Evolutionary conservation across 2,888 invertebrate species (phyloP).

Genomic region (Agrochola lota): DNA sequence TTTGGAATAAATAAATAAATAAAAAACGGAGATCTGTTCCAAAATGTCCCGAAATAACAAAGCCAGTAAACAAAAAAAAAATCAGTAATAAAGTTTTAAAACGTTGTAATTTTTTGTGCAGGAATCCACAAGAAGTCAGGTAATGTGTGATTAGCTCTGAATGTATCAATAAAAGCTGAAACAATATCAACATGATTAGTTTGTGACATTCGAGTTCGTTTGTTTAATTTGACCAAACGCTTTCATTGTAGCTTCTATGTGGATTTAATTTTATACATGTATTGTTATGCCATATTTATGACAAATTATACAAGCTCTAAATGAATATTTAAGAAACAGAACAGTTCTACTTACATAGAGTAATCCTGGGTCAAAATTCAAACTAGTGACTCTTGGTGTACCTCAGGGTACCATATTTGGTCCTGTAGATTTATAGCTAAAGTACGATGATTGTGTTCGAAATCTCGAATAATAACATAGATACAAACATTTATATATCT

Average conservation of each 20-base stretch:
- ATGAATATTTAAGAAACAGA: neutral
- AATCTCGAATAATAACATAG: neutral
- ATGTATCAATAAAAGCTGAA: slow-evolving; percentile 42
- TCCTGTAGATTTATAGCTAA: neutral
- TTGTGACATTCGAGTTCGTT: slow-evolving; percentile 57
- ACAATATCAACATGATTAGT: slow-evolving; percentile 56
- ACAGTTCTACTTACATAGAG: neutral
- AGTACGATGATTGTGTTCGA: neutral
- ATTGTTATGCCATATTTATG: slow-evolving; percentile 63
- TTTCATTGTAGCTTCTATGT: slow-evolving; percentile 88
- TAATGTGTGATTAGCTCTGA: slow-evolving; percentile 66
- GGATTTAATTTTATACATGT: slow-evolving; percentile 69
- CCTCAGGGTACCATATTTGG: slow-evolving; percentile 17
- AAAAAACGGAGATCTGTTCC: too few species aligned
- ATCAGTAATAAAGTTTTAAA: slow-evolving; percentile 35
- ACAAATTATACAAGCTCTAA: neutral
- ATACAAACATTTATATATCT: neutral
- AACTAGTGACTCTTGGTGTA: neutral
- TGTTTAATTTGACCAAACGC: slow-evolving; percentile 76
- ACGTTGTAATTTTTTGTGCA: slow-evolving; percentile 55
- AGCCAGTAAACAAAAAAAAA: neutral
- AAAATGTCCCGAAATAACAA: neutral
- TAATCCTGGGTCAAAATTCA: too few species aligned
- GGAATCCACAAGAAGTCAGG: slow-evolving; percentile 64
- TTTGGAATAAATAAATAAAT: neutral